Conservation (phyloP, 2,113 vertebrate genomes). For the Paracanthobrama guichenoti region DNA sequence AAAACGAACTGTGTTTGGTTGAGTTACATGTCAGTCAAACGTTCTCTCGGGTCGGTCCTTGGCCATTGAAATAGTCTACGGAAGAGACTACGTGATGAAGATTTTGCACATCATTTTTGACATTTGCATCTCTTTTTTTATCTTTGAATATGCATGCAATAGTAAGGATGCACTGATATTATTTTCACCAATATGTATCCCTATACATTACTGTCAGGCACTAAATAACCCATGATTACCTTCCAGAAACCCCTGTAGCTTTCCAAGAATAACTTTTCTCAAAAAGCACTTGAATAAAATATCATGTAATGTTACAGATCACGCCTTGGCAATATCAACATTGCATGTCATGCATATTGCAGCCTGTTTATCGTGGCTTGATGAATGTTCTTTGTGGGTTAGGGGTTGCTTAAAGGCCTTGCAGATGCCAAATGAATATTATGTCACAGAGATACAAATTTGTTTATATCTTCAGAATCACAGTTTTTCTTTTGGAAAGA, state of each 20-base stretch:
- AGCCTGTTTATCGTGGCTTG: constrained; percentile 28
- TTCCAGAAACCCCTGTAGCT: neutral
- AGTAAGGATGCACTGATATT: neutral
- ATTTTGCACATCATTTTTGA: neutral
- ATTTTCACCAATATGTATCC: neutral
- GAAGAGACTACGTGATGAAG: neutral
- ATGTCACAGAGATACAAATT: neutral
- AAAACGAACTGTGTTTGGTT: too few species aligned
- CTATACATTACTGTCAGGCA: neutral
- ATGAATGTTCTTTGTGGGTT: constrained; percentile 48
- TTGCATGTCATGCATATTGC: constrained; percentile 36
- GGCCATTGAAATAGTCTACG: too few species aligned
- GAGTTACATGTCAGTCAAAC: too few species aligned
- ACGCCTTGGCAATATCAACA: constrained; percentile 40
- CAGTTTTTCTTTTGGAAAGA: neutral
- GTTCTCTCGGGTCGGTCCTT: too few species aligned
- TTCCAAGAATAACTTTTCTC: constrained; percentile 47
- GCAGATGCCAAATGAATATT: neutral
- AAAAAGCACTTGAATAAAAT: constrained; percentile 53
- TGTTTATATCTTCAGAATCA: neutral
- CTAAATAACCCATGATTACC: constrained; percentile 10
- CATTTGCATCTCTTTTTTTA: constrained; percentile 1
- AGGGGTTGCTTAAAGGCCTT: constrained; percentile 37
- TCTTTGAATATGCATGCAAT: neutral
- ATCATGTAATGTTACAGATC: constrained; percentile 47